phyloP scores from a whole-genome alignment of 2,797 vertebrate genomes.

The Fratercula arctica region DNA sequence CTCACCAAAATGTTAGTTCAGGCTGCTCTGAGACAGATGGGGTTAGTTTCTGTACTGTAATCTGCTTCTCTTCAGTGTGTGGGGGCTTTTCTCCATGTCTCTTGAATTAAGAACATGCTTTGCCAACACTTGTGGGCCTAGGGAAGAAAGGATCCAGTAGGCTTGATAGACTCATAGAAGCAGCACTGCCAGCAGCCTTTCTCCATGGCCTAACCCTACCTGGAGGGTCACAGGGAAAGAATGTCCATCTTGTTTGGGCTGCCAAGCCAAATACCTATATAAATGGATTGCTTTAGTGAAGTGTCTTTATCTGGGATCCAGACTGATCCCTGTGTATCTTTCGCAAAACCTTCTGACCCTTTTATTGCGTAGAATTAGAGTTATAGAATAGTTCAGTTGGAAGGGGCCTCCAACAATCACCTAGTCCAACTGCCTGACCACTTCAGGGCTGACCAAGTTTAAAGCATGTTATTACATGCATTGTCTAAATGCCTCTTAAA shows the following conservation, averaged over 20 bases:
- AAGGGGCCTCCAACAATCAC: not conserved
- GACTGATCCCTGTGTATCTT: not conserved
- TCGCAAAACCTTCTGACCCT: not conserved
- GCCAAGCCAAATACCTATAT: not conserved
- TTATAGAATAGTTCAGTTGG: not conserved
- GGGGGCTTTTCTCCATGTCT: not conserved
- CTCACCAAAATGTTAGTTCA: not conserved
- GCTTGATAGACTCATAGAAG: not conserved
- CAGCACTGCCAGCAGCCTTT: not conserved
- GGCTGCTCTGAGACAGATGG: not conserved
- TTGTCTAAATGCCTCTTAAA: not conserved
- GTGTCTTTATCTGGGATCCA: not conserved
- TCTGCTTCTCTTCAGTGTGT: not conserved
- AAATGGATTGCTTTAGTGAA: not conserved
- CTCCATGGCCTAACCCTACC: not conserved
- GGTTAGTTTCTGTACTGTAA: not conserved
- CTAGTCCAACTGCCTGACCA: not conserved
- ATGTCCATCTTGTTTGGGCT: not conserved
- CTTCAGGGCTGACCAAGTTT: not conserved
- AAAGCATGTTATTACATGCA: not conserved
- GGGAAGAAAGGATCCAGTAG: not conserved
- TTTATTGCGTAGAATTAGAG: not conserved
- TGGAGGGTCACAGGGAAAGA: not conserved
- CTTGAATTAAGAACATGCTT: not conserved
- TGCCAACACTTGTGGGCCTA: not conserved